Conservation (phyloP, 2,888 invertebrate genomes). For the Meiosimyza decipiens region DNA sequence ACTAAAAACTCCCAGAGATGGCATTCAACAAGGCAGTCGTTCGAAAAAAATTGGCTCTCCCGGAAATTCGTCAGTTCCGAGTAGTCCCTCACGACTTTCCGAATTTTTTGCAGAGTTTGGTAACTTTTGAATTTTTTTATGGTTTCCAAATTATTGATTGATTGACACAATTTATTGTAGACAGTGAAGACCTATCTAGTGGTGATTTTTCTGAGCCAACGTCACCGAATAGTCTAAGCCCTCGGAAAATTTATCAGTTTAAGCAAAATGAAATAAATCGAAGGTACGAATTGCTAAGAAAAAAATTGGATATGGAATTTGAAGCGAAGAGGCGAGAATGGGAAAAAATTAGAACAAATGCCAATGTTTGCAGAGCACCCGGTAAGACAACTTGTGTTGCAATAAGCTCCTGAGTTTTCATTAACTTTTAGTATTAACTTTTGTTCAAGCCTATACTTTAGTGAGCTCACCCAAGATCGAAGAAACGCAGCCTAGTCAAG, state of each 20-base stretch:
- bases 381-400: constrained; percentile 20
- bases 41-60: constrained; percentile 71
- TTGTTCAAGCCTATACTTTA: constrained; percentile 41
- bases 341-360: constrained; percentile 64
- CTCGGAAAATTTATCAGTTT: constrained; percentile 57
- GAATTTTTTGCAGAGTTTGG: constrained; percentile 76
- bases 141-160: no score
- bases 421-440: no score
- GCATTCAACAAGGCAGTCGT: constrained; percentile 58
- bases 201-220: constrained; percentile 68
- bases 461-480: constrained; percentile 50
- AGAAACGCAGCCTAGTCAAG: constrained; percentile 50
- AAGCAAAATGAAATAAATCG: constrained; percentile 76
- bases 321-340: constrained; percentile 77
- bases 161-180: constrained; percentile 47
- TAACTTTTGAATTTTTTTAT: constrained; percentile 58
- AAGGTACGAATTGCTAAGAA: constrained; percentile 78
- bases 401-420: no score
- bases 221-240: constrained; percentile 57
- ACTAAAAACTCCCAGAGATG: constrained; percentile 61
- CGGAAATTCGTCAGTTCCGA: constrained; percentile 73
- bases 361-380: constrained; percentile 43
- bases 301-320: constrained; percentile 79
- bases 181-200: constrained; percentile 67
- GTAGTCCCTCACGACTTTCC: constrained; percentile 75